These are phyloP conservation scores for Pristionchus fissidentatus DNA, from an alignment of 2,888 invertebrate species.

Conservation along the genomic window DNA sequence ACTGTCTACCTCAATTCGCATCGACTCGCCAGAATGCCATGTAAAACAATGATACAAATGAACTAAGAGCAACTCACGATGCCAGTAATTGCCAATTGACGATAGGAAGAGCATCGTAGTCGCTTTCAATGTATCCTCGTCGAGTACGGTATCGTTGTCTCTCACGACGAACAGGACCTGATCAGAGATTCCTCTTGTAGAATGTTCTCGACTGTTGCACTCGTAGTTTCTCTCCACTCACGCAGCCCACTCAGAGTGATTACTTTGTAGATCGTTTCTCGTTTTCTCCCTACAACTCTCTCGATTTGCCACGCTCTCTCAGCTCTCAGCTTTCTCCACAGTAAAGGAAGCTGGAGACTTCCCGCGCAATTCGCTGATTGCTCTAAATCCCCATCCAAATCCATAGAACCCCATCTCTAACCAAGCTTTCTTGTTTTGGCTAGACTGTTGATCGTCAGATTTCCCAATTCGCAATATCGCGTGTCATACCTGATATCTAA, in stretches of 20 bases:
- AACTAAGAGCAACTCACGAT: neutral
- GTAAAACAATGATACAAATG: neutral
- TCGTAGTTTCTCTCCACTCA: no score
- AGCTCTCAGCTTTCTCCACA: no score
- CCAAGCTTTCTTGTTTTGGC: no score
- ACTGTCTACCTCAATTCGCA: no score
- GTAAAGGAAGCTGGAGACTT: neutral
- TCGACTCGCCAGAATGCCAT: neutral
- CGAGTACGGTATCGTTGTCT: neutral
- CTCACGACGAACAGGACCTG: neutral
- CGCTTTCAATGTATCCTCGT: neutral
- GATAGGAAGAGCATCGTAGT: neutral
- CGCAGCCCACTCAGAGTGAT: no score
- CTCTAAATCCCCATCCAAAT: neutral
- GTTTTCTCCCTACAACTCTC: no score
- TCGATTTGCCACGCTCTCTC: no score
- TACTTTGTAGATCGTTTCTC: no score
- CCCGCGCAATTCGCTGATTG: neutral
- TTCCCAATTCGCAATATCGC: neutral
- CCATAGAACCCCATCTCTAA: no score
- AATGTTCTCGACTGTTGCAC: no score
- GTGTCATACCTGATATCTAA: conserved; percentile 34
- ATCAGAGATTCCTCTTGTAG: no score
- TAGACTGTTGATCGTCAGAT: no score
- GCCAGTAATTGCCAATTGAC: neutral